Evolutionary conservation across 1,140 invertebrate species (phyloP).

Genomic region (Nylanderia fulva): DNA sequence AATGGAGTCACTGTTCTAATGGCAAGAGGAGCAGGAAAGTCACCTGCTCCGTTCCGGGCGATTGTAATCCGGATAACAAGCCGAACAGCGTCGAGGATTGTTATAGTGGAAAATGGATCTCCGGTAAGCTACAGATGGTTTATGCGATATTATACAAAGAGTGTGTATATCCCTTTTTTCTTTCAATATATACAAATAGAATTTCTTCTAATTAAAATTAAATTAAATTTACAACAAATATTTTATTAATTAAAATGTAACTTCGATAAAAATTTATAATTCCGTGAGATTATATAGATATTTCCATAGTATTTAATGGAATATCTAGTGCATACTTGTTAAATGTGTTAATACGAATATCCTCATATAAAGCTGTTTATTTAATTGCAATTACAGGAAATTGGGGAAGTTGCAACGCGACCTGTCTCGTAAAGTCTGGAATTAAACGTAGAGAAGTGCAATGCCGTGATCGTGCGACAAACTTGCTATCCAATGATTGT

Average conservation of each 20-base stretch:
- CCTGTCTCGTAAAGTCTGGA: conserved; percentile 75
- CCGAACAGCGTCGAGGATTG: conserved; percentile 74
- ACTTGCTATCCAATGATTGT: conserved; percentile 76
- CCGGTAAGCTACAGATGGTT: conserved; percentile 68
- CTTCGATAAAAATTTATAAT: neutral
- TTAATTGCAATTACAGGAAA: conserved; percentile 73
- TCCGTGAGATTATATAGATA: too few species aligned
- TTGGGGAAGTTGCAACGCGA: conserved; percentile 80
- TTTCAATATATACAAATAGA: neutral
- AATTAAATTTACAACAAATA: neutral
- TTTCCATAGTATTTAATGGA: too few species aligned
- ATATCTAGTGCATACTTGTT: too few species aligned
- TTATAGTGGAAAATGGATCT: conserved; percentile 78
- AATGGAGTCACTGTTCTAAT: conserved; percentile 76
- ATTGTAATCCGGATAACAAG: conserved; percentile 76
- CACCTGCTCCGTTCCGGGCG: conserved; percentile 73
- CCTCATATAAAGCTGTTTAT: neutral
- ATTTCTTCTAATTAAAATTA: neutral
- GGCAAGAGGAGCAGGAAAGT: conserved; percentile 78
- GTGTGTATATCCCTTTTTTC: neutral
- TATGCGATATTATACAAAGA: neutral
- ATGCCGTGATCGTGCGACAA: conserved; percentile 77
- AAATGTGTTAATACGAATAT: neutral
- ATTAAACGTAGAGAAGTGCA: conserved; percentile 76
- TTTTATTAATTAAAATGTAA: neutral